Base-by-base conservation (phyloP, 2,888 invertebrate genomes). In the Esperia sulphurella region DNA sequence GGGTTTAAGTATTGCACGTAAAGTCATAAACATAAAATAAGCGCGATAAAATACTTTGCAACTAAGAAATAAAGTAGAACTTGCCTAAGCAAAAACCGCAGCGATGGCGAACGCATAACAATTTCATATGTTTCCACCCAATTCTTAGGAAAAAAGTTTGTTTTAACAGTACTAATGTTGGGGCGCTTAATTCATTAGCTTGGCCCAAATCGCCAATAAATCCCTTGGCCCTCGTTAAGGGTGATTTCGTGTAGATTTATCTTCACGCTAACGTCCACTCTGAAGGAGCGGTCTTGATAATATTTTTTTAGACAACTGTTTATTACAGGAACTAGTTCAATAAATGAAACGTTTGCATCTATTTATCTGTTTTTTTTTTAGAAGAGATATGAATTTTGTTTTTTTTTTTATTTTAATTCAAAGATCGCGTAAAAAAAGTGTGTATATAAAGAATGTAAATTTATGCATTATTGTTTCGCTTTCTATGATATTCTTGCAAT, bases 111-210 rank as follows among this genome's bases (percentile, higher is more conserved):
- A 9, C 45, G 31, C 21, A 50, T 45, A 41, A 38, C 6, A 5
- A 3, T 2, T 29, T 53, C 54, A 49, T 72, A 50, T 58, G 29
- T 58, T 45, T 38, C 9, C 46, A 48, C 40, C 45, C 55, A 59
- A 59, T 61, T 63, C 52, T 48, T 50, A 50, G 48, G 59, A 65
- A 67, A 65, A 67, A 56, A 63, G 60, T 62, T 67, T 66, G 61
- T 67, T 73, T 70, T 59, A 69, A 66, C 62, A 65, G 68, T 65
- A 71, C 68, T 71, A 75, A 77, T 76, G 74, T 71, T 61, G 66
- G 65, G 71, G 60, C 61, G 67, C 71, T 77, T 79, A 78, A 79
- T 79, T 79, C 78, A 80, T 79, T 80, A 79, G 73, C 69, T 67
- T 51, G 56, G 59, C 60, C 63, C 64, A 67, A 78, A 79, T 79